Evolutionary conservation across 2,888 invertebrate species (phyloP), one percentile per base, ranked within the genome.

Genomic region (Adineta ricciae): DNA sequence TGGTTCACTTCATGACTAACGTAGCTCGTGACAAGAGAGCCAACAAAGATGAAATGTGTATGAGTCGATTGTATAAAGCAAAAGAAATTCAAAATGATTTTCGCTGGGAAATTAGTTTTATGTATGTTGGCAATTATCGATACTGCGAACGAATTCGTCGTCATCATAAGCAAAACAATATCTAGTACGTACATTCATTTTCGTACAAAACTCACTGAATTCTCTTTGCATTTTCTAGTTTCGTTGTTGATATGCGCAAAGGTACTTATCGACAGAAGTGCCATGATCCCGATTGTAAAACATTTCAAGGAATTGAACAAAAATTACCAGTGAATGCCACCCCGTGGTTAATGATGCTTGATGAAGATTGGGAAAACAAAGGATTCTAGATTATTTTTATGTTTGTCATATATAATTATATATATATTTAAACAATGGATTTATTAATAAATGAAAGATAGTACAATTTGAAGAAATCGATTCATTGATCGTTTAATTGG

Each of bases 81-180:
- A 64, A 64, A 64, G 64, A 64, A 64, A 32, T 64, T 36, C 64
- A 64, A 64, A 64, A 64, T 64, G 64, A 64, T 64, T 64, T 64
- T 64, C 64, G 64, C 27, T 64, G 64, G 64, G 64, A 64, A 64
- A 64, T 64, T 36, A 64, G 32, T 36, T 64, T 64, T 32, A 4
- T 64, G 32, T 64, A 32, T 64, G 19, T 7, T n/a, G 64, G 64
- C 11, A 91, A 91, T 46, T 91, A 92, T 87, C 91, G 93, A 84
- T 93, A 90, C 88, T 93, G 93, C 88, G 90, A 90, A 84, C 93
- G 92, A 87, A 91, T 93, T 86, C 90, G 91, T 32, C 89, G 93
- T 64, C 90, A 91, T 83, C 93, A 93, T 88, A 92, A 91, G 88
- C 93, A 92, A 87, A 93, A 93, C 87, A 92, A 93, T 87, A 91